Base-by-base conservation (phyloP, 2,797 vertebrate genomes). In the Telmatherina bonti region DNA sequence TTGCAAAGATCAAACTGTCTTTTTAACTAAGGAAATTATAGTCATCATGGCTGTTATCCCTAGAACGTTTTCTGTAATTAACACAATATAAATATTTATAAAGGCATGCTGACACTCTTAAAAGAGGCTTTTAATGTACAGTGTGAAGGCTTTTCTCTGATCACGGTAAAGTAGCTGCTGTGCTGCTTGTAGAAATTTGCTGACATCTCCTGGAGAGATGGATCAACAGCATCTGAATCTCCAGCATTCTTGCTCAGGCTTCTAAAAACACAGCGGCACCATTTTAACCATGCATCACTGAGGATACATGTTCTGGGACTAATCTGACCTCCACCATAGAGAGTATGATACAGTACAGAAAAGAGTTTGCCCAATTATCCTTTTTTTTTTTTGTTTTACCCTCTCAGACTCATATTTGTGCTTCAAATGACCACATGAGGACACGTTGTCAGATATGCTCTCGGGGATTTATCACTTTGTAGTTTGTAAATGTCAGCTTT, bases 201-300 rank as follows among this genome's bases (percentile, higher is more conserved):
- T 91, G 91, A 83, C 91, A 90, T 86, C 91, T 92, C 53, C 88
- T 92, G 91, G 91, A 83, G 2, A 76, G 67, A 0, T 60, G 58
- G 13, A 29, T 72, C 13, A 81, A 79, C 76, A 81, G 70, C 88
- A 85, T 7, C 13, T 33, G 2, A 1, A 67, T 9, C 0, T 1
- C n/a, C 27, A 2, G 29, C 1, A 2, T 41, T 70, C 2, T 2
- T 27, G 11, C 58, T 61, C 33, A 51, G 16, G 41, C 20, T 9
- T 57, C 2, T 52, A 0, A 18, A 43, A 43, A 43, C 15, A 52
- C 4, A 52, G 2, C 1, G 12, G 24, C 4, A 52, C 24, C 13
- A 13, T 22, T 52, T 26, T 5, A 11, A 26, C 13, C 35, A 12
- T 13, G 12, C 35, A 36, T 36, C 30, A 3, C 7, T 31, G 12